phyloP scores from a whole-genome alignment of 2,113 vertebrate genomes.

The Anas platyrhynchos region DNA sequence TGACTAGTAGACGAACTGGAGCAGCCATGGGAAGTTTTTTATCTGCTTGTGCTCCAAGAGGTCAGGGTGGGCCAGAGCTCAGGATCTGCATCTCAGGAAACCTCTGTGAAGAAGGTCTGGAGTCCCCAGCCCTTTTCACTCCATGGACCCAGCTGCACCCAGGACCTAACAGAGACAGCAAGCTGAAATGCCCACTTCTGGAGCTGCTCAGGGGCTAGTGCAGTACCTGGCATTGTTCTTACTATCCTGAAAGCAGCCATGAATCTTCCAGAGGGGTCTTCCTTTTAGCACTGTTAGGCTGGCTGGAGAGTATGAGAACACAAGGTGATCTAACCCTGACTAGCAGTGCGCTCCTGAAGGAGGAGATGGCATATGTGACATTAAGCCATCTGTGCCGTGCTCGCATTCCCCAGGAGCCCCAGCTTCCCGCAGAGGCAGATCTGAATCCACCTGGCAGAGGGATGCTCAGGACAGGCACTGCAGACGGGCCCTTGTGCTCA shows the following conservation, averaged over 20 bases:
- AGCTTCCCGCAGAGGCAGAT: not conserved
- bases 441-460: accelerated
- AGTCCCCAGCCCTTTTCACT: not conserved
- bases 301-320: not conserved
- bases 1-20: not conserved
- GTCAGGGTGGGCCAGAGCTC: not conserved
- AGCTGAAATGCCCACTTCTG: not conserved
- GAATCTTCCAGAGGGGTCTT: not conserved
- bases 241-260: not conserved
- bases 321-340: not conserved
- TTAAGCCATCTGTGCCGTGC: not conserved
- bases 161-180: not conserved
- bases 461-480: not conserved
- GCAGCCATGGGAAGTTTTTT: not conserved
- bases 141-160: not conserved
- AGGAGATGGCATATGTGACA: not conserved
- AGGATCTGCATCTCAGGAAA: not conserved
- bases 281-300: not conserved
- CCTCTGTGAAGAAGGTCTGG: not conserved
- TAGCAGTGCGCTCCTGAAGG: not conserved
- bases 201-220: not conserved
- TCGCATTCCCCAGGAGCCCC: not conserved
- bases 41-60: not conserved
- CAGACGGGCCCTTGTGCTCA: not conserved
- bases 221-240: not conserved